Evolutionary conservation across 1,140 invertebrate genomes (phyloP), one percentile per base, ranked within the genome.

Genomic region (Elysia chlorotica): DNA sequence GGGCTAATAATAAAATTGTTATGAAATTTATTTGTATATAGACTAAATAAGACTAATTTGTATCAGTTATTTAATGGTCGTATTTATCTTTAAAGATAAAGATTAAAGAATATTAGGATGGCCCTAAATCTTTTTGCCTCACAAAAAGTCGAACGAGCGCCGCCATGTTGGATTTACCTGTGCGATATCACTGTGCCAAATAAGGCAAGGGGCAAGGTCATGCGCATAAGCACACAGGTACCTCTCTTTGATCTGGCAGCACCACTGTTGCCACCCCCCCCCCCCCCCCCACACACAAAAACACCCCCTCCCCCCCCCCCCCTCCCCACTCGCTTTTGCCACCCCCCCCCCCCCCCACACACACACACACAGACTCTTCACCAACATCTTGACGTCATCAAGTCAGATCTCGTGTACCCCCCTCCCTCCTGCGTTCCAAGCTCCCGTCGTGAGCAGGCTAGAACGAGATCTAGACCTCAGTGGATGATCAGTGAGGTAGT

Each of bases 161-260:
- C 19, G 63, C 65, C 38, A 33, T 56, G 5, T 68, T 54, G 41
- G 2, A 48, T 68, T 37, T 69, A 69, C 67, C 67, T 69, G 41
- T 35, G 57, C 23, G 67, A n/a, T 56, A 25, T 36, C 14, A 21
- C 30, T 69, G 67, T 69, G 30, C 67, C 67, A 69, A 69, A 69
- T 69, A 69, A 35, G 67, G 67, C 33, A 36, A 69, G 67, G 2
- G 67, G 23, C 38, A 35, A 69, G 53, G 67, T 69, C 67, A 69
- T 36, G 33, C 41, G 41, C 41, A 48, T 48, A n/a, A 10, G 41
- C 41, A 48, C 41, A n/a, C 41, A n/a, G 41, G 41, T n/a, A n/a
- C 41, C n/a, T 48, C 10, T 48, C 10, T n/a, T 10, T n/a, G 41
- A 10, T 10, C 10, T 10, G 41, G 41, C 67, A n/a, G 1, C 2